Conservation (phyloP, 2,797 vertebrate species). For the Erpetoichthys calabaricus region DNA sequence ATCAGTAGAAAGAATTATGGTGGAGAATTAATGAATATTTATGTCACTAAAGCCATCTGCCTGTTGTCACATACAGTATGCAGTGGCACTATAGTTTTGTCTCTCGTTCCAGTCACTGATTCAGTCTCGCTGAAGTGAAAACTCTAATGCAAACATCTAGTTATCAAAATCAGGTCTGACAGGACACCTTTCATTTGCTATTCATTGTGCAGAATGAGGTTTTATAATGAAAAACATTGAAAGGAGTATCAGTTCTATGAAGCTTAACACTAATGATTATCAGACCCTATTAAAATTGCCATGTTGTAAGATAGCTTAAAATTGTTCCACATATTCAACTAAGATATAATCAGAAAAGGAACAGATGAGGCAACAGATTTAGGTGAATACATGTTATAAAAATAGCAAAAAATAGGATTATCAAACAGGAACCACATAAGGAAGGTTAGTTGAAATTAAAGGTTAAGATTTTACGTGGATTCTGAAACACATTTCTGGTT, state of each 20-base stretch:
- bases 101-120: slow-evolving; percentile 3
- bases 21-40: slow-evolving; percentile 16
- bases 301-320: background rate
- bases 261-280: background rate
- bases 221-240: slow-evolving; percentile 2
- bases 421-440: too few species aligned
- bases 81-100: slow-evolving; percentile 2
- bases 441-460: too few species aligned
- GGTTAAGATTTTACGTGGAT: too few species aligned
- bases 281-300: background rate
- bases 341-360: too few species aligned
- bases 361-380: too few species aligned
- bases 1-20: too few species aligned
- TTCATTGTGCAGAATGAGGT: background rate
- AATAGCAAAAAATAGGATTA: too few species aligned
- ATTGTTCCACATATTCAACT: too few species aligned
- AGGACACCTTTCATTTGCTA: slow-evolving; percentile 7
- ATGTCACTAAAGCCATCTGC: slow-evolving; percentile 13
- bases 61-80: slow-evolving; percentile 9
- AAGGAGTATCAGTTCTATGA: background rate
- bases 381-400: too few species aligned
- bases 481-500: too few species aligned
- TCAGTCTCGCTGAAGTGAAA: slow-evolving; percentile 5
- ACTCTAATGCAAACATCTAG: slow-evolving; percentile 4
- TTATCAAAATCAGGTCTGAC: slow-evolving; percentile 5